Evolutionary conservation across 2,888 invertebrate genomes (phyloP).

Genomic region (Meghimatium bilineatum): DNA sequence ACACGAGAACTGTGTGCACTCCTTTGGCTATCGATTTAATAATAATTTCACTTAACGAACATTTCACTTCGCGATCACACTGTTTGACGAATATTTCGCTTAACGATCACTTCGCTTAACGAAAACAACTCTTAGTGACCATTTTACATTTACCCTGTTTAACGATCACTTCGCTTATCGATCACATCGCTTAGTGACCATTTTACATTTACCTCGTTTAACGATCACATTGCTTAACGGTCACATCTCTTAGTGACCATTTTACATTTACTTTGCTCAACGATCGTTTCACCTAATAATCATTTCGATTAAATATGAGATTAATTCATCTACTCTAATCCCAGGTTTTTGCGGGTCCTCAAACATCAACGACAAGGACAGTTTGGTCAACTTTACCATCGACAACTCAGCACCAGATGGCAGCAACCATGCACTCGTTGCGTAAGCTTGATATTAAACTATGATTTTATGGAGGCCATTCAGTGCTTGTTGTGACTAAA

Average conservation of each 20-base stretch:
- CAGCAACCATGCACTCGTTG: constrained; percentile 73
- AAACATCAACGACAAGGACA: constrained; percentile 61
- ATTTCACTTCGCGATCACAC: no score
- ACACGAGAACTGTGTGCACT: no score
- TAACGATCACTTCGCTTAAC: no score
- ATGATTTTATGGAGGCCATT: background rate
- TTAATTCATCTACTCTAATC: background rate
- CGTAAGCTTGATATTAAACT: constrained; percentile 56
- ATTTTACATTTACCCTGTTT: no score
- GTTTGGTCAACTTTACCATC: constrained; percentile 67
- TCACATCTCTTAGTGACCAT: background rate
- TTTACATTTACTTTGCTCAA: background rate
- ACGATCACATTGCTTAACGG: background rate
- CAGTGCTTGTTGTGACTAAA: no score
- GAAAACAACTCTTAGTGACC: no score
- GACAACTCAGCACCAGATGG: constrained; percentile 75
- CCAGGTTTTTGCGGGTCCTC: constrained; percentile 71
- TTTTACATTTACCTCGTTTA: background rate
- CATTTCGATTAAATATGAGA: background rate
- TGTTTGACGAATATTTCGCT: no score
- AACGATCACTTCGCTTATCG: no score
- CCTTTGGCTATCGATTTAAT: no score
- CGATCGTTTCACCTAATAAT: background rate
- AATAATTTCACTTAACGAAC: no score
- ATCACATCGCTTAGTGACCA: background rate